Conservation (phyloP, 2,113 vertebrate genomes). For the Agelaius phoeniceus region DNA sequence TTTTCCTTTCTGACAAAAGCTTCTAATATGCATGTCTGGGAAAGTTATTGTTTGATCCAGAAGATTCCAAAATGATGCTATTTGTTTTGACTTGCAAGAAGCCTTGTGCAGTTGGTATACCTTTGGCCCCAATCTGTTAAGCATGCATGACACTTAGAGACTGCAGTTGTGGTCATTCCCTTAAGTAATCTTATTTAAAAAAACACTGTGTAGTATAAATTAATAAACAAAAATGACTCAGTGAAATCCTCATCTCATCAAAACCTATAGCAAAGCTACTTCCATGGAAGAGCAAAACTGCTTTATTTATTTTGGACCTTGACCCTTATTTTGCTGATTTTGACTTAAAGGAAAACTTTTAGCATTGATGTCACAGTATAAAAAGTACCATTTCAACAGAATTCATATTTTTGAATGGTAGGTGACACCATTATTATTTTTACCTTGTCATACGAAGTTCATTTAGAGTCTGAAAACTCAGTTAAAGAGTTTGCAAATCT, state of each 20-base stretch:
- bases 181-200: not conserved
- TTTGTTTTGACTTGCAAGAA: not conserved
- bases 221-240: not conserved
- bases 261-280: not conserved
- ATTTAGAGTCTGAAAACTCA: not conserved
- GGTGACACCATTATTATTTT: not conserved
- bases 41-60: not conserved
- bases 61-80: not conserved
- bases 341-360: not conserved
- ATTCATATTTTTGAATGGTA: not conserved
- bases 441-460: not conserved
- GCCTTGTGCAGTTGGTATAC: not conserved
- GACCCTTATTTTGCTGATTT: not conserved
- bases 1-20: not conserved
- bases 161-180: not conserved
- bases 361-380: not conserved
- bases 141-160: not conserved
- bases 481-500: not conserved
- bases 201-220: not conserved
- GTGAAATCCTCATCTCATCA: not conserved
- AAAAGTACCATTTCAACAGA: not conserved
- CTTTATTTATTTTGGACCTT: not conserved
- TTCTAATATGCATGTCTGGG: not conserved
- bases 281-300: not conserved
- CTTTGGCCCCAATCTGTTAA: not conserved